phyloP scores from a whole-genome alignment of 2,113 vertebrate species.

The Vidua macroura region DNA sequence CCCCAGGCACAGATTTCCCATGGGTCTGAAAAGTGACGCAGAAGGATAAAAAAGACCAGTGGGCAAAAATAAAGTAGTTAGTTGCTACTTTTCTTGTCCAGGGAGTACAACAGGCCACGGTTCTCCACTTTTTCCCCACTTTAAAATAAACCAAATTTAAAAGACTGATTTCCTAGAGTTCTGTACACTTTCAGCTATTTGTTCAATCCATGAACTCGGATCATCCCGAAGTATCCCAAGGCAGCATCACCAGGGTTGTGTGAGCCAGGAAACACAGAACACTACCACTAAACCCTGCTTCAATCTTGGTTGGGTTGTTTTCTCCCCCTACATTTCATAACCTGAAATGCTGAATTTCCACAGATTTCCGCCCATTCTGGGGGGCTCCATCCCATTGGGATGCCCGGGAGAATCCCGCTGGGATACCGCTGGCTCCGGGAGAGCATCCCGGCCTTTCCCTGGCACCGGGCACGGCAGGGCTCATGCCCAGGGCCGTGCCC shows the following conservation, averaged over 20 bases:
- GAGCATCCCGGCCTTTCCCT: rapidly evolving
- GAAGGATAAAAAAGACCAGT: background rate
- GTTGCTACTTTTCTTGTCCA: background rate
- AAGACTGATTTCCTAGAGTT: background rate
- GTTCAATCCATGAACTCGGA: rapidly evolving
- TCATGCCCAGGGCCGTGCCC: background rate
- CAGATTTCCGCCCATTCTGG: rapidly evolving
- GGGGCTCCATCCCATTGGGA: background rate
- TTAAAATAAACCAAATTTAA: background rate
- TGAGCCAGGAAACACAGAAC: background rate
- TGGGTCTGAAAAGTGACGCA: background rate
- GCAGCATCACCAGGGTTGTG: rapidly evolving
- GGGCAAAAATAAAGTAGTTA: background rate
- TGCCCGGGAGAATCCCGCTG: background rate
- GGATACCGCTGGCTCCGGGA: rapidly evolving
- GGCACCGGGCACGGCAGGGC: background rate
- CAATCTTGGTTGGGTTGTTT: rapidly evolving
- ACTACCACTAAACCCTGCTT: rapidly evolving
- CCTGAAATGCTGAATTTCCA: background rate
- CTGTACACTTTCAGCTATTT: rapidly evolving
- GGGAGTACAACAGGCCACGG: background rate
- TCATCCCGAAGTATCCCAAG: background rate
- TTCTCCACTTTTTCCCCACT: background rate
- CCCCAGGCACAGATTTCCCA: background rate
- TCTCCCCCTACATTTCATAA: background rate